Percentiles rank a stretch among this genome's conserved stretches.
These are phyloP conservation scores for Andrena dorsata DNA, from an alignment of 2,888 invertebrate genomes.

Conservation along the genomic window DNA sequence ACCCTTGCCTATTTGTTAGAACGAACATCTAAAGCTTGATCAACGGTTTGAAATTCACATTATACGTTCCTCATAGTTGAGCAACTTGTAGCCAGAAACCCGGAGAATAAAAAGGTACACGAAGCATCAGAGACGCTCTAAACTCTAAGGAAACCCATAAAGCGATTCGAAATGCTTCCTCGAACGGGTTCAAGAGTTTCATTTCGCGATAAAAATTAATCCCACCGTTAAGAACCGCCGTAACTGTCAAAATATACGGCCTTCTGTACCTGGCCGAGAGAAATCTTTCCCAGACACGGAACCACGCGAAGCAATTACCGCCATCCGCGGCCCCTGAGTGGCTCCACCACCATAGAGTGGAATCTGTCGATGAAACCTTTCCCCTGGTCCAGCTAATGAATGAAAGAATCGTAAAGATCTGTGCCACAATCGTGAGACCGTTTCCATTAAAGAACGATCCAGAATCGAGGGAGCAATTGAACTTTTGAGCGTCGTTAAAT, in stretches of 20 bases:
- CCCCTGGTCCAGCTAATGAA: constrained; percentile 25
- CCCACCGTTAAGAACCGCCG: constrained; percentile 78
- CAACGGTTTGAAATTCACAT: not conserved
- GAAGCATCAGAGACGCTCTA: constrained; percentile 23
- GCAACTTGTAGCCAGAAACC: too few species aligned
- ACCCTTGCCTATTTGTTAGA: not conserved
- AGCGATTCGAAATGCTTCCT: constrained; percentile 68
- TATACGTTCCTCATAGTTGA: not conserved
- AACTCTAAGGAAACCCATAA: constrained; percentile 65
- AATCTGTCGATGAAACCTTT: constrained; percentile 22
- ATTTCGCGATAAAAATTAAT: constrained; percentile 82
- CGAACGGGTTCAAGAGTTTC: constrained; percentile 68
- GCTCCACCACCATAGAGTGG: not conserved
- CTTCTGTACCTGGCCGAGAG: constrained; percentile 61
- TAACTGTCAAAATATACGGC: constrained; percentile 80
- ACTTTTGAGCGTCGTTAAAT: constrained; percentile 35
- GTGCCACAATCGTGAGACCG: constrained; percentile 8
- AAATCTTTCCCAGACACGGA: constrained; percentile 49
- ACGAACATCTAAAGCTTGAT: not conserved
- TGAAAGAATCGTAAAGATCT: constrained; percentile 39
- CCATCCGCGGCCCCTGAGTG: constrained; percentile 11
- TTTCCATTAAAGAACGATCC: constrained; percentile 22
- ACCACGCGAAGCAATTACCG: constrained; percentile 52
- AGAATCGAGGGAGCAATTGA: constrained; percentile 40
- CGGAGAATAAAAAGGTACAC: not conserved